These are phyloP conservation scores for Sciaenops ocellatus DNA, from an alignment of 2,797 vertebrate genomes.

Conservation along the genomic window DNA sequence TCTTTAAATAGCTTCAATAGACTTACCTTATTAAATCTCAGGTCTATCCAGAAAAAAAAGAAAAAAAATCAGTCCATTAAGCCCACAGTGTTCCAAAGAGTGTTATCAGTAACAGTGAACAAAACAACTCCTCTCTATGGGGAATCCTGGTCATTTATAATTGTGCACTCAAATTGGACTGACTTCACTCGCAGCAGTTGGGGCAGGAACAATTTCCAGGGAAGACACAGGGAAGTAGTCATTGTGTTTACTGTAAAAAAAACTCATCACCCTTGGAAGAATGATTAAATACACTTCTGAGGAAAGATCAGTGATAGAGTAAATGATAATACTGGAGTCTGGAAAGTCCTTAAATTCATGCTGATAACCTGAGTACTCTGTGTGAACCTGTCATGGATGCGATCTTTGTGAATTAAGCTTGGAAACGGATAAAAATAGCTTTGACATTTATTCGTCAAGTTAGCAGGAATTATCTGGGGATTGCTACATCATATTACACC, in stretches of 20 bases:
- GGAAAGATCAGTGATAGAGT: conserved; percentile 14
- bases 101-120: neutral
- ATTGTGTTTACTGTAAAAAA: neutral
- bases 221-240: neutral
- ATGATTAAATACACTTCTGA: conserved; percentile 29
- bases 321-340: neutral
- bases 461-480: neutral
- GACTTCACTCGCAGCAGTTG: conserved; percentile 17
- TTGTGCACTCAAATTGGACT: neutral
- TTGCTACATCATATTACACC: neutral
- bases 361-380: neutral
- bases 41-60: neutral
- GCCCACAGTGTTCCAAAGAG: too few species aligned
- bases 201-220: conserved; percentile 15
- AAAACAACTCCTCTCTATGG: neutral
- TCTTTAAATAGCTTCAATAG: neutral
- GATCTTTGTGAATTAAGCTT: neutral
- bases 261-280: neutral
- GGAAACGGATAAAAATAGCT: neutral
- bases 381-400: too few species aligned
- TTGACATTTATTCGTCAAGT: neutral
- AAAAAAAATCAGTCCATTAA: too few species aligned
- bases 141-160: neutral
- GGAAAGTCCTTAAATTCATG: neutral
- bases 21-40: conserved; percentile 7